A percentile compares a stretch with the other conserved stretches of the same genome.
Conservation (phyloP, 1,140 invertebrate genomes). For the Saccostrea glomerata region DNA sequence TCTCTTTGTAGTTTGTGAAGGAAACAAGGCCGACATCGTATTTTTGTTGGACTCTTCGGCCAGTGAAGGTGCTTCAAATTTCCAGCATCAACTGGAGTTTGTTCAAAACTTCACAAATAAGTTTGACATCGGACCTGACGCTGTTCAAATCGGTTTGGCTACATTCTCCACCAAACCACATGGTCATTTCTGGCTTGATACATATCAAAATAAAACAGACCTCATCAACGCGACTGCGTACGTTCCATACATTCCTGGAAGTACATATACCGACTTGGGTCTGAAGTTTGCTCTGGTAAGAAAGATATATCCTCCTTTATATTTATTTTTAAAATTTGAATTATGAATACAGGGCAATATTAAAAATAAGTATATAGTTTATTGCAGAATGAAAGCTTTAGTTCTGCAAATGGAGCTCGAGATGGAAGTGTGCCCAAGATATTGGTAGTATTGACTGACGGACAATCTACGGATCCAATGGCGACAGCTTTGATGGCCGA, state of each 20-base stretch:
- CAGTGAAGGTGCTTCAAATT: constrained; percentile 61
- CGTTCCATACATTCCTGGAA: constrained; percentile 46
- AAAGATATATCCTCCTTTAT: background rate
- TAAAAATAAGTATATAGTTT: background rate
- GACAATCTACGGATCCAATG: constrained; percentile 57
- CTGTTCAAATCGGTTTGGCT: constrained; percentile 58
- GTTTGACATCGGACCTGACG: constrained; percentile 60
- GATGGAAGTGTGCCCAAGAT: constrained; percentile 58
- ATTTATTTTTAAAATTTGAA: background rate
- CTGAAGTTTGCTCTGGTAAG: constrained; percentile 50
- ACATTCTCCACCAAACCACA: constrained; percentile 46
- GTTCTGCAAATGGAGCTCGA: constrained; percentile 55
- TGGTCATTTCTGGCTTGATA: constrained; percentile 53
- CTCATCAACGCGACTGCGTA: constrained; percentile 32
- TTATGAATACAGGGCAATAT: background rate
- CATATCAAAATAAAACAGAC: constrained; percentile 47
- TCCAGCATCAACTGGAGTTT: constrained; percentile 61
- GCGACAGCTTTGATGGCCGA: constrained; percentile 51
- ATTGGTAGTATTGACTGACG: constrained; percentile 67
- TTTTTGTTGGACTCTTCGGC: constrained; percentile 66
- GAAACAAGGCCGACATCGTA: constrained; percentile 64
- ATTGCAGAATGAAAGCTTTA: constrained; percentile 54
- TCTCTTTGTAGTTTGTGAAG: constrained; percentile 54
- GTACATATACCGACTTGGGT: constrained; percentile 60
- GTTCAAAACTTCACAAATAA: constrained; percentile 51